These are phyloP conservation scores for Beroe forskalii DNA, from an alignment of 37 sponge, comb jelly and placozoan genomes.

Conservation along the genomic window DNA sequence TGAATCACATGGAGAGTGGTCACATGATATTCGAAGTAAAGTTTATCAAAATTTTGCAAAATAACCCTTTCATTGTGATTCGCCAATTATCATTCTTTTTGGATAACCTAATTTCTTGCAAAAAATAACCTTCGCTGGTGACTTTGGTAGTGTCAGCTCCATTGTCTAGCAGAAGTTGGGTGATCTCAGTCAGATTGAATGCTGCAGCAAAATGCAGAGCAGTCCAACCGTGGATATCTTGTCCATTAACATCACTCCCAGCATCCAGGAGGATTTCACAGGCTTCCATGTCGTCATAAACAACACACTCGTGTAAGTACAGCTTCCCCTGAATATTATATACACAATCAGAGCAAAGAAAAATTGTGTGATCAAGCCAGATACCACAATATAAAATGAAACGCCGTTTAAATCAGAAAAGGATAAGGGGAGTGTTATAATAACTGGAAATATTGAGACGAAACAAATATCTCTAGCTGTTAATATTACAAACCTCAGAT, in stretches of 20 bases:
- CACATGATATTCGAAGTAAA: too few species aligned
- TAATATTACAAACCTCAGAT: not conserved
- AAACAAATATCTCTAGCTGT: too few species aligned
- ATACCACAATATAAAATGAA: not conserved
- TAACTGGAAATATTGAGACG: too few species aligned
- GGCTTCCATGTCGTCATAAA: slow-evolving; percentile 32
- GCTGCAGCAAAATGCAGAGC: slow-evolving; percentile 58
- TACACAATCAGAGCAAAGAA: too few species aligned
- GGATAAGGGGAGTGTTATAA: too few species aligned
- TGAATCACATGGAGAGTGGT: too few species aligned
- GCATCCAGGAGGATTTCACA: slow-evolving; percentile 55
- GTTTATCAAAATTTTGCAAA: too few species aligned
- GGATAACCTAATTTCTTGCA: too few species aligned
- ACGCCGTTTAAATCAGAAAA: not conserved
- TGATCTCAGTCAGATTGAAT: slow-evolving; percentile 35
- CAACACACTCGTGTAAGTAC: slow-evolving; percentile 62
- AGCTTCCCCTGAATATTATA: slow-evolving; percentile 5
- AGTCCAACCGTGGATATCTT: slow-evolving; percentile 49
- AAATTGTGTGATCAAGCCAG: not conserved
- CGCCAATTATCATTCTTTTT: too few species aligned
- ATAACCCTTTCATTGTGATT: too few species aligned
- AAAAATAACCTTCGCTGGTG: slow-evolving; percentile 27
- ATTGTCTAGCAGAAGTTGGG: slow-evolving; percentile 18
- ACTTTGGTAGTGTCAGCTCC: slow-evolving; percentile 15
- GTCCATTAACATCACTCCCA: not conserved